Percentiles rank a stretch among this genome's conserved stretches.
Conservation (phyloP, 2,888 invertebrate species). For the Strigamia transsilvanica region DNA sequence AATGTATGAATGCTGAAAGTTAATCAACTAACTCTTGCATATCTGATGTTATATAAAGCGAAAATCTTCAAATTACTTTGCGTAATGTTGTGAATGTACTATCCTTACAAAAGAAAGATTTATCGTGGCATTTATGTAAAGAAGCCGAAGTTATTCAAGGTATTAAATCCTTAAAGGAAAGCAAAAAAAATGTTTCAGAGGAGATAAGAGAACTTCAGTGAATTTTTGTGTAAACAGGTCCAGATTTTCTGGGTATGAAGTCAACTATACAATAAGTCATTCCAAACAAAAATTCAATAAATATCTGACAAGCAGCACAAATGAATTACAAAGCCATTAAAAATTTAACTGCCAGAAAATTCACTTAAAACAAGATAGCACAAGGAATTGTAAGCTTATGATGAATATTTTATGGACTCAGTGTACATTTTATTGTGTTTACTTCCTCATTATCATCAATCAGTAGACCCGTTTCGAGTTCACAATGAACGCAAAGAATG, state of each 20-base stretch:
- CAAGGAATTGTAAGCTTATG: not conserved
- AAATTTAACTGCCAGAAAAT: not conserved
- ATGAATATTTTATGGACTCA: conserved; percentile 3
- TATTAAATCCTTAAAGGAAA: too few relatives aligned
- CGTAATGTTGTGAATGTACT: not conserved
- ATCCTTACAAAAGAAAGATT: not conserved
- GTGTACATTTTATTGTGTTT: conserved; percentile 1
- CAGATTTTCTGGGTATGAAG: too few relatives aligned
- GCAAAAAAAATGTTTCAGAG: not conserved
- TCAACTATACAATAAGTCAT: too few relatives aligned
- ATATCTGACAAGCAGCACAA: not conserved
- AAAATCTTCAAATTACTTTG: not conserved
- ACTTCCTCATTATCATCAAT: conserved; percentile 3
- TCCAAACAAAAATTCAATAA: too few relatives aligned
- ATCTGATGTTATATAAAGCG: not conserved
- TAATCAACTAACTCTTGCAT: not conserved
- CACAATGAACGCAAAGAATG: not conserved
- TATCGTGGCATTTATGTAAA: not conserved
- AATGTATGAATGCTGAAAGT: too few relatives aligned
- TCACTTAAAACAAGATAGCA: not conserved
- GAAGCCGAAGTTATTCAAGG: not conserved
- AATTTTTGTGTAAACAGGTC: not conserved
- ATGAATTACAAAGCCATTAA: not conserved
- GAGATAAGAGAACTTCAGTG: not conserved
- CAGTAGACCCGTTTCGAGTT: not conserved